Percentiles rank a stretch among this genome's conserved stretches.
Conservation (phyloP, 1,140 invertebrate genomes). For the Bombus superbus region DNA sequence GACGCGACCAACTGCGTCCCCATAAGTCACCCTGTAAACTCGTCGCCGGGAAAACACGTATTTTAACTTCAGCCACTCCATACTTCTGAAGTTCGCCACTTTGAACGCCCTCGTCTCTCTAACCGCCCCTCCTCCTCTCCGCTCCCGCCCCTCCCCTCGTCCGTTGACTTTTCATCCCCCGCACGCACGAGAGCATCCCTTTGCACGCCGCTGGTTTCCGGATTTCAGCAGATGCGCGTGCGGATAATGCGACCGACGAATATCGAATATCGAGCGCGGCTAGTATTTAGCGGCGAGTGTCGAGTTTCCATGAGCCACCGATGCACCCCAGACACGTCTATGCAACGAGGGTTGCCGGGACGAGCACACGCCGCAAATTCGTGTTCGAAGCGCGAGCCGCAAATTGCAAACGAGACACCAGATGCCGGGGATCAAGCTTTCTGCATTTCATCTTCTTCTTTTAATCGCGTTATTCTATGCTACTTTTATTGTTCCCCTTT, state of each 20-base stretch:
- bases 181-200: not conserved
- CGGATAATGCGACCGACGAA: slow-evolving; percentile 41
- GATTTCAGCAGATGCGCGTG: slow-evolving; percentile 17
- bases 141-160: too few relatives aligned
- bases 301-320: slow-evolving; percentile 35
- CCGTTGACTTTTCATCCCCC: not conserved
- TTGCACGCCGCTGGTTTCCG: slow-evolving; percentile 18
- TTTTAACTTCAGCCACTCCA: not conserved
- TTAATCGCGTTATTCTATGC: not conserved
- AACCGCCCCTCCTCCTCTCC: not conserved
- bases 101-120: too few relatives aligned
- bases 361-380: slow-evolving; percentile 32
- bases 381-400: slow-evolving; percentile 20
- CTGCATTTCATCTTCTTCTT: not conserved
- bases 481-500: not conserved
- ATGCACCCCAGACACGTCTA: slow-evolving; percentile 27
- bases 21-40: slow-evolving; percentile 7
- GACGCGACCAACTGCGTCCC: not conserved
- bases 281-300: slow-evolving; percentile 47
- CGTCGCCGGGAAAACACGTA: not conserved
- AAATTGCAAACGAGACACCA: slow-evolving; percentile 59
- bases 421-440: slow-evolving; percentile 31
- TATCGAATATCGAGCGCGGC: slow-evolving; percentile 52
- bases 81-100: not conserved
- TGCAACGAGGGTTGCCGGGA: not conserved